Conservation (phyloP, 2,888 invertebrate species). For the Cheilosia impressa region DNA sequence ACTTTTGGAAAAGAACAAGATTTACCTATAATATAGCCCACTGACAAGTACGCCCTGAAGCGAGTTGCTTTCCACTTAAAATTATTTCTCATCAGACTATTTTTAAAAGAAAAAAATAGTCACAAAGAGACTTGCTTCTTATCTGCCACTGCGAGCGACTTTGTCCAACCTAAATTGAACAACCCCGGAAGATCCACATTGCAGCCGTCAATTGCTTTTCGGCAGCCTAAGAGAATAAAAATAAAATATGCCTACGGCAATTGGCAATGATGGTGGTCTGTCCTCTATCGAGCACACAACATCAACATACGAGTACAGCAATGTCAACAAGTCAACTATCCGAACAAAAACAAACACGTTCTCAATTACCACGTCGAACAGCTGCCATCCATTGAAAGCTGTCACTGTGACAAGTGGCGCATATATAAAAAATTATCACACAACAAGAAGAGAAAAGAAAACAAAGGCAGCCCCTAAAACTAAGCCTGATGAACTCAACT, state of each 20-base stretch:
- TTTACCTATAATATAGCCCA: too few species aligned
- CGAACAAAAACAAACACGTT: slow-evolving; percentile 17
- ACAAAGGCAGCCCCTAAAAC: slow-evolving; percentile 11
- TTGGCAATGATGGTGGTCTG: background rate
- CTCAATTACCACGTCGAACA: slow-evolving; percentile 43
- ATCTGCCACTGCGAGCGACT: too few species aligned
- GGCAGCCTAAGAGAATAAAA: too few species aligned
- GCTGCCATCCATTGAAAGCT: background rate
- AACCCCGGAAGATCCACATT: too few species aligned
- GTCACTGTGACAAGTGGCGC: slow-evolving; percentile 34
- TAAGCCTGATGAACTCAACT: slow-evolving; percentile 6
- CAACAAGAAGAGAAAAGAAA: background rate
- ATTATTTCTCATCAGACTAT: too few species aligned
- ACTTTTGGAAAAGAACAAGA: too few species aligned
- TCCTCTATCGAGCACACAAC: background rate
- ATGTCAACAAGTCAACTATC: slow-evolving; percentile 27
- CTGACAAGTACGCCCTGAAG: too few species aligned
- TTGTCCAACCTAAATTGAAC: too few species aligned
- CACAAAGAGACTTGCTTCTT: too few species aligned
- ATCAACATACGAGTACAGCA: background rate
- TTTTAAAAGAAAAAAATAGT: too few species aligned
- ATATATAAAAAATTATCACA: slow-evolving; percentile 6
- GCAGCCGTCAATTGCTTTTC: too few species aligned
- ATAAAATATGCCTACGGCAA: background rate
- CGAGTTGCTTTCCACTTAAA: too few species aligned